A percentile compares a stretch with the other conserved stretches of the same genome.
phyloP scores from a whole-genome alignment of 2,113 vertebrate species.

The Sapayoa aenigma region DNA sequence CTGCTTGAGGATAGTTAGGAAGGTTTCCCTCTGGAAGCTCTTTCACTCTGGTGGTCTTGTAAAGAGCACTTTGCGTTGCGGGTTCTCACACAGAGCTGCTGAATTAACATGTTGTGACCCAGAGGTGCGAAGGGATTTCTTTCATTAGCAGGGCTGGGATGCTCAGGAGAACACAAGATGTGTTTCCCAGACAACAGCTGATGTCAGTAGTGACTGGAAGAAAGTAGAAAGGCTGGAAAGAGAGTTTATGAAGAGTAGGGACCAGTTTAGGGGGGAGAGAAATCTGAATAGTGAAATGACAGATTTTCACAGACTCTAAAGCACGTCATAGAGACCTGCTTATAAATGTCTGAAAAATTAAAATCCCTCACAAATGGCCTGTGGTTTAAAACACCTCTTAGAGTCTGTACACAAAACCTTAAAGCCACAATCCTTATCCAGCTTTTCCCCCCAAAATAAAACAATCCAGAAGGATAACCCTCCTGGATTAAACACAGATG shows the following conservation, averaged over 20 bases:
- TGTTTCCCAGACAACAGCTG: conserved; percentile 53
- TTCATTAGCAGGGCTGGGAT: background rate
- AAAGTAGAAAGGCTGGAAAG: background rate
- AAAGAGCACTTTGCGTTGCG: background rate
- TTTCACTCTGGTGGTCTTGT: background rate
- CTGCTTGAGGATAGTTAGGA: background rate
- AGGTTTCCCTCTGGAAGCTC: background rate
- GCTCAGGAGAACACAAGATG: background rate
- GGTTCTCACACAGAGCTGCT: background rate
- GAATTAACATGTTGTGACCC: conserved; percentile 27
- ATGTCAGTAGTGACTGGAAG: background rate
- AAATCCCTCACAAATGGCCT: background rate
- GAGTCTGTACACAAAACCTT: background rate
- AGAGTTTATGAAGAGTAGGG: background rate
- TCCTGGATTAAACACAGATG: background rate
- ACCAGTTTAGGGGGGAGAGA: background rate
- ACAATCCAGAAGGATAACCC: background rate
- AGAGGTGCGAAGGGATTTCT: conserved; percentile 55
- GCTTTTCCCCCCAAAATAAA: background rate
- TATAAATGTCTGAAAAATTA: background rate
- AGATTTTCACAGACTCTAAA: background rate
- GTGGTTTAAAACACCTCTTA: background rate
- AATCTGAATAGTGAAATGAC: background rate
- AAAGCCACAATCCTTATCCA: background rate
- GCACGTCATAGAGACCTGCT: background rate